Evolutionary conservation across 1,140 invertebrate species (phyloP).

Genomic region (Druon quercuslanigerum): DNA sequence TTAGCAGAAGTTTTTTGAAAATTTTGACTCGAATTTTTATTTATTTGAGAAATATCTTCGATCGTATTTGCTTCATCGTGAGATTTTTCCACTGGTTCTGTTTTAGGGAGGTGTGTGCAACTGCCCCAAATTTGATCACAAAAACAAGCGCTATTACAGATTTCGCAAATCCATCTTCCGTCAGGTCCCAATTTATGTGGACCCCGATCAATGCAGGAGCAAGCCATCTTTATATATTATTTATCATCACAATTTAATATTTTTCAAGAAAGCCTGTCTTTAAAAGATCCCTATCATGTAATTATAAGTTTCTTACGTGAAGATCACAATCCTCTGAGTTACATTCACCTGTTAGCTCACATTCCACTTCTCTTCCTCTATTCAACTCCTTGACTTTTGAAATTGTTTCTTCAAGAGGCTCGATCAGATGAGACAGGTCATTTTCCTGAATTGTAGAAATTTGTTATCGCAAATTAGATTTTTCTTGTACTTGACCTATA

Average conservation of each 20-base stretch:
- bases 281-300: not conserved
- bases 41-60: not conserved
- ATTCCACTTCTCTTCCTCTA: slow-evolving; percentile 2
- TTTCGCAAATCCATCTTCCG: slow-evolving; percentile 44
- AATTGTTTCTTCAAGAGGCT: slow-evolving; percentile 33
- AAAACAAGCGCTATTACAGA: slow-evolving; percentile 38
- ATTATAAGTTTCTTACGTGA: not conserved
- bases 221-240: not conserved
- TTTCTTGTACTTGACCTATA: not conserved
- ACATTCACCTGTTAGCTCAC: not conserved
- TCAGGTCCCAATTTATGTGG: slow-evolving; percentile 32
- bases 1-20: not conserved
- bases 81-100: not conserved
- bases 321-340: not conserved
- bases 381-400: slow-evolving; percentile 38
- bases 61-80: not conserved
- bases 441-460: slow-evolving; percentile 33
- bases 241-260: too few species aligned
- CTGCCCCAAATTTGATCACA: slow-evolving; percentile 28
- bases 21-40: not conserved
- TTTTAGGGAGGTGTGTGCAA: not conserved
- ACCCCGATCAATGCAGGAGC: slow-evolving; percentile 38
- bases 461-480: not conserved
- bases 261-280: not conserved
- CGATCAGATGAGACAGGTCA: slow-evolving; percentile 34